Conservation (phyloP, 1,140 invertebrate genomes). For the Coelopa frigida region DNA sequence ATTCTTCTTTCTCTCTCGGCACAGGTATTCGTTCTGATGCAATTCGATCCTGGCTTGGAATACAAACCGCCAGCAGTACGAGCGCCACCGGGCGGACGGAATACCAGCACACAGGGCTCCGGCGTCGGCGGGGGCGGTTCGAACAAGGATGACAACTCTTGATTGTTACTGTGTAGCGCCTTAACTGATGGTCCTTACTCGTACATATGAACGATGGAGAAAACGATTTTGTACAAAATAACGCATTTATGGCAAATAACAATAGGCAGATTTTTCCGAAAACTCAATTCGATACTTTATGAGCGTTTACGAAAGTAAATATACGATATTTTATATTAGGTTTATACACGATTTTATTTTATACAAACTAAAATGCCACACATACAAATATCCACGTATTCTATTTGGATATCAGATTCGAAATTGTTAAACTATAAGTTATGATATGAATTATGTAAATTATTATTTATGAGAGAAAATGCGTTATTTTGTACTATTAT, state of each 20-base stretch:
- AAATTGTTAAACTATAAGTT: not conserved
- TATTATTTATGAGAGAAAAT: constrained; percentile 16
- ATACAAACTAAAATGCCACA: not conserved
- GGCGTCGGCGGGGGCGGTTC: constrained; percentile 51
- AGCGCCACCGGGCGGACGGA: constrained; percentile 38
- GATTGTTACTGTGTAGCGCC: constrained; percentile 98
- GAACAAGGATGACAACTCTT: constrained; percentile 87
- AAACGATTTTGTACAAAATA: constrained; percentile 32
- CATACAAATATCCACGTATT: constrained; percentile 2
- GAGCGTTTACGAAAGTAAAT: too few relatives aligned
- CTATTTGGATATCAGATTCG: not conserved
- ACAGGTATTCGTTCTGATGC: constrained; percentile 92
- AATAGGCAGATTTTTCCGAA: constrained; percentile 10
- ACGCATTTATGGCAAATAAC: constrained; percentile 28
- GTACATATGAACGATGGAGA: constrained; percentile 53
- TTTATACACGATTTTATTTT: too few relatives aligned
- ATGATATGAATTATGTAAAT: too few relatives aligned
- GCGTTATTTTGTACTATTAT: constrained; percentile 38
- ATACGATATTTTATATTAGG: too few relatives aligned
- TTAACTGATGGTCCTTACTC: constrained; percentile 78
- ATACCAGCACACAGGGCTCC: constrained; percentile 47
- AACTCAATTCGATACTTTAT: constrained; percentile 8
- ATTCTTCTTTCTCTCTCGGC: constrained; percentile 15
- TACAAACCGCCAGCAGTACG: constrained; percentile 78
- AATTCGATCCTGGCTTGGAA: constrained; percentile 92